Conservation (phyloP, 2,797 vertebrate genomes). For the Vultur gryphus region DNA sequence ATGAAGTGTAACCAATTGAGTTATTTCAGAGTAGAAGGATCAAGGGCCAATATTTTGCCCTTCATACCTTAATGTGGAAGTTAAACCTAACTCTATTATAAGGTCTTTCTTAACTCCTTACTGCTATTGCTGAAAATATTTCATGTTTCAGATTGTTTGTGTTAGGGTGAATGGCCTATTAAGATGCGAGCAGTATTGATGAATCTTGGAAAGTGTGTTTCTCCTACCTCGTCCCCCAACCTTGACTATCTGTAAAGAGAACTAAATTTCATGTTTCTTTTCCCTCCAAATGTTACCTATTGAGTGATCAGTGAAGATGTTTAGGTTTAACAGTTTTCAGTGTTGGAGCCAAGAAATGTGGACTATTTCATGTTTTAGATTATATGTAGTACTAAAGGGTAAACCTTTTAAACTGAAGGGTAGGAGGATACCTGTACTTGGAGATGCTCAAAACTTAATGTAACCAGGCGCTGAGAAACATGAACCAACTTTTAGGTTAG, state of each 20-base stretch:
- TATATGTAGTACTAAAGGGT: background rate
- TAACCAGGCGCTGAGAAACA: background rate
- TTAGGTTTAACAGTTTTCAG: background rate
- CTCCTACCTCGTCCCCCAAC: background rate
- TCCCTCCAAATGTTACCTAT: background rate
- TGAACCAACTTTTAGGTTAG: background rate
- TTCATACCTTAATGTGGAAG: background rate
- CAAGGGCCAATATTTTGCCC: background rate
- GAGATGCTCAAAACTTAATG: background rate
- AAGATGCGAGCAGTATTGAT: background rate
- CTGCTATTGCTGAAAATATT: background rate
- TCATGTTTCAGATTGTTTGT: background rate
- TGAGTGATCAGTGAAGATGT: background rate
- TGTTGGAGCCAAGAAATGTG: background rate
- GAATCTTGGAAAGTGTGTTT: background rate
- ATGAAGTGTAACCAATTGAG: background rate
- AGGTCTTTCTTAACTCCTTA: background rate
- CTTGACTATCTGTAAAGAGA: background rate
- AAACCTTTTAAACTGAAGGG: background rate
- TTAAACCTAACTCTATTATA: background rate
- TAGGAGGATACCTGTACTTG: background rate
- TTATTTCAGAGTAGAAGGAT: background rate
- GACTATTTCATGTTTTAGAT: background rate
- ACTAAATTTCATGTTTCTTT: background rate
- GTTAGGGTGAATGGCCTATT: background rate